Evolutionary conservation across 2,888 invertebrate genomes (phyloP), one percentile per base, ranked within the genome.

Genomic region (Diachrysia chrysitis): DNA sequence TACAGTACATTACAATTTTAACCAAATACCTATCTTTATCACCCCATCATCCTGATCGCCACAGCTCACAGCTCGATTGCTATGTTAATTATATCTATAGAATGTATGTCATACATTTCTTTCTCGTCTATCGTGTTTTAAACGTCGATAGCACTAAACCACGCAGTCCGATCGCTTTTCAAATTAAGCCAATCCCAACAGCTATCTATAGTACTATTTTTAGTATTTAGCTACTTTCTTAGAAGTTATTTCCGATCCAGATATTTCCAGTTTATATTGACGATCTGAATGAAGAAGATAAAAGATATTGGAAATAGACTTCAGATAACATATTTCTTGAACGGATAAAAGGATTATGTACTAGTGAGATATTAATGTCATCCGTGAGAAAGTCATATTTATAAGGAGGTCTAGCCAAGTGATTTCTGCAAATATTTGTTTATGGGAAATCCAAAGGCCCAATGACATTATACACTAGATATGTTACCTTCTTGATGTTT

Each of bases 201-300:
- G n/a, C 48, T n/a, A 19, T 23, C 17, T 57, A 25, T 37, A 12
- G 21, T 10, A 35, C 17, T 51, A 56, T 25, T 59, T 51, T 19
- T 16, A 46, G 37, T 51, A 57, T 12, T 29, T 60, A 9, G 10
- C 59, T 10, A 63, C 67, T 74, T 74, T 74, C 74, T 77, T n/a
- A 2, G 9, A 17, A 73, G 58, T 57, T 59, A 73, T 74, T 74
- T 74, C 78, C 73, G 73, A 67, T 67, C 21, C 35, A 61, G 17
- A 46, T 6, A 42, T 32, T 42, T 74, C 54, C 63, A 32, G 62
- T 73, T 73, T 67, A 67, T 72, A 57, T 12, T 62, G 17, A 17
- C 17, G 19, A 48, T 48, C 46, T 19, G 19, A 4, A 12, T 48
- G 48, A 2, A 19, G 19, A 2, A 48, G 48, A 19, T 48, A 17